Evolutionary conservation across 2,888 invertebrate species (phyloP).

Genomic region (Drosophila paramelanica): DNA sequence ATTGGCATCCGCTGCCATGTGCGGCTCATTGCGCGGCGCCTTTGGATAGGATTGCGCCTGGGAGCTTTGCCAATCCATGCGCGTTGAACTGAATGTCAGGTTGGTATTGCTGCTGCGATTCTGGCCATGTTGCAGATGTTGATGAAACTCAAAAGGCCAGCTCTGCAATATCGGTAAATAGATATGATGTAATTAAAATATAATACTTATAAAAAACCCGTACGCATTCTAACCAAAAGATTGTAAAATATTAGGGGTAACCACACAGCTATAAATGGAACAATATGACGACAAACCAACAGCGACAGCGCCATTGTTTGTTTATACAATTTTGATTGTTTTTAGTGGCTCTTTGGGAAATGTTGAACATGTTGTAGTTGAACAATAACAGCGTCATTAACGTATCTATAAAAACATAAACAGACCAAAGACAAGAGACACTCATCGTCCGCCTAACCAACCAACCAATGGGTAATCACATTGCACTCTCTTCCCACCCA

Average conservation of each 20-base stretch:
- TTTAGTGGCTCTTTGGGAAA: conserved; percentile 63
- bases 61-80: conserved; percentile 66
- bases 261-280: conserved; percentile 66
- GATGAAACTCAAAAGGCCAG: conserved; percentile 93
- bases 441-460: conserved; percentile 38
- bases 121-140: conserved; percentile 72
- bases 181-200: neutral
- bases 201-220: neutral
- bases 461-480: conserved; percentile 31
- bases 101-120: conserved; percentile 43
- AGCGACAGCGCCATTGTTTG: conserved; percentile 73
- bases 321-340: conserved; percentile 77
- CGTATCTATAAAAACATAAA: conserved; percentile 80
- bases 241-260: conserved; percentile 31
- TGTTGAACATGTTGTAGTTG: conserved; percentile 65
- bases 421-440: conserved; percentile 68
- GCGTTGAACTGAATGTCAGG: conserved; percentile 45
- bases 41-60: conserved; percentile 59
- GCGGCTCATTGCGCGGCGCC: conserved; percentile 45
- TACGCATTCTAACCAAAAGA: no score
- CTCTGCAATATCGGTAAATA: conserved; percentile 86
- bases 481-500: conserved; percentile 56
- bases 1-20: conserved; percentile 35
- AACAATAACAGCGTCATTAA: conserved; percentile 79
- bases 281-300: conserved; percentile 59